A percentile compares a stretch with the other conserved stretches of the same genome.
These are phyloP conservation scores for Drosophila kokeensis DNA, from an alignment of 2,888 invertebrate species.

Conservation along the genomic window DNA sequence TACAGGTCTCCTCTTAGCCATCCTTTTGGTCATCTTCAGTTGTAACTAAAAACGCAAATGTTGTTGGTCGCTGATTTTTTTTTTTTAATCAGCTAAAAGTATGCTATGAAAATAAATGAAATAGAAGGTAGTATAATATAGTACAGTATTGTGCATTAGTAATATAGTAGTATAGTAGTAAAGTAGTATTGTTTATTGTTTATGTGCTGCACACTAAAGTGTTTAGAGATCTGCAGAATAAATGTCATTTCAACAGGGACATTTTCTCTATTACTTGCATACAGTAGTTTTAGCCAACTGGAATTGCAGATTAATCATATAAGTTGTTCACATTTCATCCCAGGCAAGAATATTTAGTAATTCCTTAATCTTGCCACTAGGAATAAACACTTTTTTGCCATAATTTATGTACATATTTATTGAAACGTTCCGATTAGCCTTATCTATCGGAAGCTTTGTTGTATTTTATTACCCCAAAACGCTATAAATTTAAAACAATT, in stretches of 20 bases:
- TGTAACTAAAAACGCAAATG: conserved; percentile 70
- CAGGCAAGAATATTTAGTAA: background rate
- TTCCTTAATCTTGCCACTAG: background rate
- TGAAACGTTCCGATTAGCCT: conserved; percentile 29
- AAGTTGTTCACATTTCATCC: background rate
- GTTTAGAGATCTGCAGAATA: too few relatives aligned
- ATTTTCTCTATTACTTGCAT: background rate
- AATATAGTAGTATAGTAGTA: too few relatives aligned
- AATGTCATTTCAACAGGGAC: too few relatives aligned
- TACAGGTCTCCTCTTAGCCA: conserved; percentile 33
- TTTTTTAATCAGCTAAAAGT: background rate
- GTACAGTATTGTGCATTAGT: too few relatives aligned
- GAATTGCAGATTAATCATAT: background rate
- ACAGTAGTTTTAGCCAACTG: background rate
- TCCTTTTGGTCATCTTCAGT: conserved; percentile 60
- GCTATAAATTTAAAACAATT: conserved; percentile 18
- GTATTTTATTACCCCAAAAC: background rate
- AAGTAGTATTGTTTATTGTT: too few relatives aligned
- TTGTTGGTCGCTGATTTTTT: conserved; percentile 70
- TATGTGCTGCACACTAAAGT: too few relatives aligned
- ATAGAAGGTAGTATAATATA: too few relatives aligned
- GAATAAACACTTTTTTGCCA: background rate
- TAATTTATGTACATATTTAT: background rate
- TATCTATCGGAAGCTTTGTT: conserved; percentile 6
- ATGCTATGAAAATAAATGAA: too few relatives aligned